Base-by-base conservation (phyloP, 1,140 invertebrate species). In the Drosophila tropicalis region DNA sequence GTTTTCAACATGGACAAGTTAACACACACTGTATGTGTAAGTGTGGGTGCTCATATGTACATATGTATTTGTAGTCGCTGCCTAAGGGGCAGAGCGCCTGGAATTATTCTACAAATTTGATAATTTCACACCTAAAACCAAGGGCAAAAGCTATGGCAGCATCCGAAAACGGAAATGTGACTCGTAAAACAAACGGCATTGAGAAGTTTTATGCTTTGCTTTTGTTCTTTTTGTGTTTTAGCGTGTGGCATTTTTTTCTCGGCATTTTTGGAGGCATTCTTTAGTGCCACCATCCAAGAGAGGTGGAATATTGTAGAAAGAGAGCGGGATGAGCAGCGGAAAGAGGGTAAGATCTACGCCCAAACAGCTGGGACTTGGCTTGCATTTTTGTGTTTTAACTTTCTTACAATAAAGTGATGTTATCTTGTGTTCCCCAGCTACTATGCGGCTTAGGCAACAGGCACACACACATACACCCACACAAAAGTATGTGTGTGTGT, bases 391-490 rank as follows among this genome's bases (percentile, higher is more conserved):
- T 83, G 84, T 89, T 87, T 87, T 89, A 89, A 89, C 84, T 89
- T 89, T 89, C 84, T 84, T 89, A 89, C 84, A 89, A 89, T 89
- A 90, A 89, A 89, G 85, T 89, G 81, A 89, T 90, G 84, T 89
- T 89, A 89, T 89, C 81, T 89, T 79, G 76, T 51, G 77, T 69
- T 83, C 71, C 62, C 72, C 77, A 84, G 81, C 84, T 90, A 89
- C 85, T 89, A 84, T 90, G 85, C 70, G 85, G 84, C 84, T 89
- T 89, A 89, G 84, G 84, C 84, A 89, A 89, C 84, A 87, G 83
- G 83, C 83, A 39, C 62, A 63, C 62, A 78, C 62, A 56, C 83
- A 41, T 61, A 63, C 62, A 78, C 62, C 7, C 83, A 44, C 64
- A 63, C 62, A 72, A 57, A 56, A 72, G 69, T 19, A 10, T 25